These are phyloP conservation scores for Tetraodon nigroviridis DNA, from an alignment of 2,113 vertebrate species.

Conservation along the genomic window DNA sequence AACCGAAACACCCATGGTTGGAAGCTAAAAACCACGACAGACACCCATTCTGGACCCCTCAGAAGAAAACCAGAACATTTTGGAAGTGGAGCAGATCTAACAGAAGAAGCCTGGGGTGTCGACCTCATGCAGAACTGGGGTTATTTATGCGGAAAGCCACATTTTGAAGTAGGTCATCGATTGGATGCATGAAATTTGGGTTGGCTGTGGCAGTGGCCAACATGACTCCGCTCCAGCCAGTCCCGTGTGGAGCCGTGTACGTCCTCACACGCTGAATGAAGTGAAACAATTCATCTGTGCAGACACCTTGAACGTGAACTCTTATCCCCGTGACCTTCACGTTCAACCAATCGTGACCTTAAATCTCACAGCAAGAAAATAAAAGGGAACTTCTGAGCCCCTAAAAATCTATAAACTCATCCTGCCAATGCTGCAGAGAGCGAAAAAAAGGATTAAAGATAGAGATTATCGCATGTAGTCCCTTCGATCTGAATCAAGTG, in stretches of 20 bases:
- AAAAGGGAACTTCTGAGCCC: conserved; percentile 23
- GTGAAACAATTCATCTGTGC: not conserved
- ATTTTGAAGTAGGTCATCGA: conserved; percentile 53
- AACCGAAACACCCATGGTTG: not conserved
- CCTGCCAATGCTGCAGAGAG: conserved; percentile 26
- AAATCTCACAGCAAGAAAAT: conserved; percentile 1
- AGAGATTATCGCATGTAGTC: conserved; percentile 24
- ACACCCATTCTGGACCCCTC: not conserved
- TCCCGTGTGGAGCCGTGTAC: conserved; percentile 12
- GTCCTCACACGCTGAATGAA: conserved; percentile 9
- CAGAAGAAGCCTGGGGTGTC: too few species aligned
- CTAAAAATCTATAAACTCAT: conserved; percentile 34
- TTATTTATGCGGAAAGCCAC: conserved; percentile 44
- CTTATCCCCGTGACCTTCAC: not conserved
- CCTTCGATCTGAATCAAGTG: conserved; percentile 5
- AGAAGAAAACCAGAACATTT: not conserved
- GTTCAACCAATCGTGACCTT: conserved; percentile 31
- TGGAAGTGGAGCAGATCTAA: not conserved
- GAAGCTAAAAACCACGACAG: not conserved
- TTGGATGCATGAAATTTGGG: conserved; percentile 30
- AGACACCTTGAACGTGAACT: too few species aligned
- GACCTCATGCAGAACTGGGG: not conserved
- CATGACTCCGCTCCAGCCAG: conserved; percentile 30
- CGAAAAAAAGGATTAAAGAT: conserved; percentile 12
- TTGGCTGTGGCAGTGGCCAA: conserved; percentile 33